Base-by-base conservation (phyloP, 2,797 vertebrate genomes). In the Mionectes olivaceus region DNA sequence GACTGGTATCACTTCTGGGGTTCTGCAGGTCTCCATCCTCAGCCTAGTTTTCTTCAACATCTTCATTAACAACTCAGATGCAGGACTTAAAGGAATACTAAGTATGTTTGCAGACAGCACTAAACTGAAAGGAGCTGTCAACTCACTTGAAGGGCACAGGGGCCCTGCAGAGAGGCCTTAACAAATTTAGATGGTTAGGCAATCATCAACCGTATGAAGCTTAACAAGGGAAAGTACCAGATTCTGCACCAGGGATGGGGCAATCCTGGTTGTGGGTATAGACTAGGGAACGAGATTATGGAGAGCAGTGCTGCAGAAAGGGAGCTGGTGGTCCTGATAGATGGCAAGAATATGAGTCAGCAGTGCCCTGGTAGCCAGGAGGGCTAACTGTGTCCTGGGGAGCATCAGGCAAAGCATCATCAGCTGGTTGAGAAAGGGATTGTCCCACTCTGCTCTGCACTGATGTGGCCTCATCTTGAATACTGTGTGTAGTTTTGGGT, bases 391-490 rank as follows among this genome's bases (percentile, higher is more conserved):
- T 82, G 23, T 35, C 35, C 43, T 49, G 11, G 4, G 19, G 9
- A 0, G 1, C 23, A 69, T 43, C 63, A 82, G 55, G 52, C 19
- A 21, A 19, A 56, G 8, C 15, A 28, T 56, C 0, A 0, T 9
- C 60, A 74, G 9, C 9, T 0, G 0, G 7, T 13, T 9, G 55
- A n/a, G 35, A 32, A 32, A 69, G 27, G 19, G 27, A 37, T 55
- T 75, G 35, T 75, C 27, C 32, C 0, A 0, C 41, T 69, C 22
- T 69, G 11, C 11, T 56, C 32, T 81, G 21, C 0, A 0, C 27
- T 69, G 35, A 23, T 4, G 2, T 1, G 0, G 13, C 17, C 35
- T 44, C 19, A n/a, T 7, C 19, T 69, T 0, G 0, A 69, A 15
- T 30, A 10, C 8, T 56, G 35, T 7, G 19, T 21, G 23, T 1